Base-by-base conservation (phyloP, 2,888 invertebrate species). In the Spodoptera exigua region DNA sequence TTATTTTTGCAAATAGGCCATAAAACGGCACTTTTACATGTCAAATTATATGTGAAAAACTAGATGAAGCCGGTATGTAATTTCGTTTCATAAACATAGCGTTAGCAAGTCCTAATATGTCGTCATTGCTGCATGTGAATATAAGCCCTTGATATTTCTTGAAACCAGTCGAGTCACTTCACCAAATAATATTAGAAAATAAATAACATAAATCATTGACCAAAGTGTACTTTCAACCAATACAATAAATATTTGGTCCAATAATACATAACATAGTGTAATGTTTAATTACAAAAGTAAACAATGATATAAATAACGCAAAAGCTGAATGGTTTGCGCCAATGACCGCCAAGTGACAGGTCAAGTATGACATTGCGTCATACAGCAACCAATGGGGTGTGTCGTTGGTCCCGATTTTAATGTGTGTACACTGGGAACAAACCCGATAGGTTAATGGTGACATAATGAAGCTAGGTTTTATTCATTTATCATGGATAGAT, bases 391-490 rank as follows among this genome's bases (percentile, higher is more conserved):
- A 72, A 61, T 43, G 21, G 61, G 34, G 12, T 21, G 41, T 16
- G 61, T 43, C 74, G 27, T 60, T 17, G 14, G 16, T 37, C 36
- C 47, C 14, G 11, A 36, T 32, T 48, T 21, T 40, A 43, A 67
- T 67, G 67, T 66, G 66, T 70, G 41, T 64, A 14, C 48, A n/a
- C 32, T 61, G 61, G 9, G 14, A 61, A 37, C 2, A 43, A 32
- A 27, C 27, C 9, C 7, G 9, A 7, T 27, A 12, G 16, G 12
- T 37, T 13, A 7, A 11, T 17, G 27, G 11, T 36, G 7, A 9
- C 27, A 27, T 27, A 27, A 27, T 5, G 27, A 27, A 9, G 1
- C 5, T 27, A 7, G 40, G 17, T 40, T 40, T 3, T 40, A 40
- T 17, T 40, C 12, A 17, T 40, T 4, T 14, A 14, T 21, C 3